Evolutionary conservation across 2,113 vertebrate genomes (phyloP).

Genomic region (human (Homo sapiens)): GRCh38 chr14:44558001-44558500

Average conservation of each 20-base stretch:
- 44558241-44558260: neutral
- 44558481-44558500: neutral
- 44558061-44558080: neutral
- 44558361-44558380: neutral
- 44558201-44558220: neutral
- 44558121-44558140: neutral
- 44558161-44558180: neutral
- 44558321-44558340: neutral
- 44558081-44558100: neutral
- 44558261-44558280: neutral
- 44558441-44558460: neutral
- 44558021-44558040: neutral
- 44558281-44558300: neutral
- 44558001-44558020: neutral
- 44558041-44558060: neutral
- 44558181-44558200: neutral
- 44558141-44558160: neutral
- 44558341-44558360: neutral
- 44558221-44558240: neutral
- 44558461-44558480: neutral
- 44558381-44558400: neutral
- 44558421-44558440: neutral
- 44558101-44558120: neutral
- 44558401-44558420: neutral
- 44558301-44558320: neutral